Base-by-base conservation (phyloP, 2,888 invertebrate species). In the Polydrusus pterygomalis region DNA sequence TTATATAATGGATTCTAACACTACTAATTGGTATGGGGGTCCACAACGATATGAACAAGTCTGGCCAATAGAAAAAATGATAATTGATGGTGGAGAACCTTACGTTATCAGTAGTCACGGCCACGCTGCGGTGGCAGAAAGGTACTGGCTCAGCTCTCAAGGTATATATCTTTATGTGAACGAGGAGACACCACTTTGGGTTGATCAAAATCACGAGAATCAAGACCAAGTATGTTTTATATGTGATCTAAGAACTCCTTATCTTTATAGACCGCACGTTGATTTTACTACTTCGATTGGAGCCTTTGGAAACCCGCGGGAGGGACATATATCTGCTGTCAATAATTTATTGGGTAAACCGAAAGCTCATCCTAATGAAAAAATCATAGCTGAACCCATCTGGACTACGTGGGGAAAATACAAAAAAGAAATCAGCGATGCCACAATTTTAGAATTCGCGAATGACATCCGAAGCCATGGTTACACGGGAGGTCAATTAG, bases 401-500 rank as follows among this genome's bases (percentile, higher is more conserved):
- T 43, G 43, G 43, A 43, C 43, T 43, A 43, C 43, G 11, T 43
- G 43, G 43, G 95, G 95, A 0, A 90, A 91, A 75, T 95, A 94
- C 84, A 91, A 92, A 80, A 88, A 90, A 1, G 89, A 91, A 77
- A 92, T 97, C 1, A 91, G 90, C 77, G 80, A 85, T 0, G 54
- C 11, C 8, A 87, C 88, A 10, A 90, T 96, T 0, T 88, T 90
- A 79, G 84, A 89, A 0, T 96, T 93, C 83, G 94, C 93, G 0
- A 87, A 92, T 65, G 91, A 93, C 80, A 95, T 96, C 67, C 84
- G 90, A 0, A 86, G 89, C 2, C 87, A 92, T 80, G 92, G 91
- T 0, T 95, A 93, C 84, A 89, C 90, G 0, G 92, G 92, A 80
- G 92, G 94, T 47, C 95, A 95, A 84, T 88, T 95, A 51, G 96